Base-by-base conservation (phyloP, 2,113 vertebrate species). In the Empidonax alnorum region DNA sequence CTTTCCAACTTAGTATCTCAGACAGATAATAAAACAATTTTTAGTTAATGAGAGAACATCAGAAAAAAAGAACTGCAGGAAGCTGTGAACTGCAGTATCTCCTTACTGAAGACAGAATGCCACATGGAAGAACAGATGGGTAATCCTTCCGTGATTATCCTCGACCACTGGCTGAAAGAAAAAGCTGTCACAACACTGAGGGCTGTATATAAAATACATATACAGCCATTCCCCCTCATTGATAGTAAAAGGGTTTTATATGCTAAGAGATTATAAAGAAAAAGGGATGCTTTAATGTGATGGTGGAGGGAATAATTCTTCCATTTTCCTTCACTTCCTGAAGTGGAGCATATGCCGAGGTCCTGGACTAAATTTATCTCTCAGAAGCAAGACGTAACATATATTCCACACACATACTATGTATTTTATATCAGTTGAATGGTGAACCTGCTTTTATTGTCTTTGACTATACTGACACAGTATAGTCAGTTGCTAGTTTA, bases 121-220 rank as follows among this genome's bases (percentile, higher is more conserved):
- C 96, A 94, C 96, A 96, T 93, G 94, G 92, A 90, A 95, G 93
- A 96, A 92, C 96, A 97, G 94, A 97, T 97, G 96, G 96, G 69
- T 90, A 92, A 96, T 94, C 86, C 90, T 95, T 96, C 77, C 66
- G 2, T 94, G 90, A 96, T 93, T 94, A 95, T 95, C 94, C 66
- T 89, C 62, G 28, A 87, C 97, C 95, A 96, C 87, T 96, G 93
- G 87, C 93, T 96, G 94, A 82, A 93, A 79, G 76, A 92, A 95
- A 94, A 95, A 91, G 65, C 94, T 96, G 94, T 84, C 69, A 53
- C 82, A 90, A 46, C 69, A 62, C 31, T 7, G 22, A 93, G 56
- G 65, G 92, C 92, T 92, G 72, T 79, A 61, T 53, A 75, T 81
- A 78, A 96, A 87, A 56, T 75, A 65, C 68, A 42, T 61, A 41